Evolutionary conservation across 2,797 vertebrate species (phyloP), one percentile per base, ranked within the genome.

Genomic region (Falco novaeseelandiae): DNA sequence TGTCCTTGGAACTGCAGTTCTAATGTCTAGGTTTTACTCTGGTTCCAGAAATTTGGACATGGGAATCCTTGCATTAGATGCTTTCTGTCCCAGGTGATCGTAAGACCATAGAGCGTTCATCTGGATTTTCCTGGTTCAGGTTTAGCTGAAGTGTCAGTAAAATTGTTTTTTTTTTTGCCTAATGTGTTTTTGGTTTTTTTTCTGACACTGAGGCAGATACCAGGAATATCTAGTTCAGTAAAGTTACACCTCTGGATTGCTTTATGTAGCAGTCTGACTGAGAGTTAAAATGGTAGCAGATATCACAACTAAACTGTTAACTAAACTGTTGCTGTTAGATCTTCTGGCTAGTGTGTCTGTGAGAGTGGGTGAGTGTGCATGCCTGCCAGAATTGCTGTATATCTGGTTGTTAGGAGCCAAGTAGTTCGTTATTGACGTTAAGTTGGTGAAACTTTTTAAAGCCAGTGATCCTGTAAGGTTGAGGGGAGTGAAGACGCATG

Each of bases 381-480:
- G 20, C 48, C 29, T 82, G 67, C 30, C 55, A 21, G 36, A 61
- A 8, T 49, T 73, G 22, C 20, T 22, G 9, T 30, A 1, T 38
- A 7, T 48, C 6, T 54, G 48, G 3, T 15, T 38, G 21, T 54
- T 71, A 30, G 32, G 40, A 84, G 26, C 40, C 32, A 59, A 1
- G 29, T 19, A 12, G 5, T 66, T 67, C 12, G 23, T 22, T n/a
- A 5, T 2, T 65, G 40, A 16, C 2, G 0, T 29, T 20, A 30
- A 71, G 6, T 21, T 71, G 48, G 59, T 77, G 67, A 42, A 27
- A 29, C 18, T 58, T 87, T 27, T 36, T 59, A 5, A 74, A 83
- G 30, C 16, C 6, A 8, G 0, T 7, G 14, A 16, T 40, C 25
- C 14, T 42, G 0, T 27, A 8, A 82, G 42, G 38, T 34, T 19